Percentiles rank a stretch among this genome's conserved stretches.
These are phyloP conservation scores for Drosophila sp. DNA, from an alignment of 1,140 invertebrate genomes.

Conservation along the genomic window DNA sequence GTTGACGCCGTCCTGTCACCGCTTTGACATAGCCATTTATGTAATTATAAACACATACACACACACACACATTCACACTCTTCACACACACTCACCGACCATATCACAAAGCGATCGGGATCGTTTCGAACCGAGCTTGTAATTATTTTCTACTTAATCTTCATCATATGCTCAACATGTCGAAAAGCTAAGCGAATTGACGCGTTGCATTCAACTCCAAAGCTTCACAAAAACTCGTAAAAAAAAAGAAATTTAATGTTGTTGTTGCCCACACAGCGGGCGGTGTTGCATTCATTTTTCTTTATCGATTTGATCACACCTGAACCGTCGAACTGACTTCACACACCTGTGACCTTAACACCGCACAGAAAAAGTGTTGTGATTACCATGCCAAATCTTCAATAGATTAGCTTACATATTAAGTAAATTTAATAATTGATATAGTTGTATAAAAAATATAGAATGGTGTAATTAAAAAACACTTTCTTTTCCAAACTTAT, in stretches of 20 bases:
- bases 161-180: conserved; percentile 81
- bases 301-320: conserved; percentile 25
- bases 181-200: conserved; percentile 80
- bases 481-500: too few relatives aligned
- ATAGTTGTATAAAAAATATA: neutral
- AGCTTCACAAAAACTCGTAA: conserved; percentile 4
- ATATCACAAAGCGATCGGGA: conserved; percentile 69
- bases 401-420: neutral
- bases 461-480: neutral
- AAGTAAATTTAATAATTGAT: neutral
- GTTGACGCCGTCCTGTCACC: conserved; percentile 78
- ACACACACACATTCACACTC: neutral
- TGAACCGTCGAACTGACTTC: conserved; percentile 3
- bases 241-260: conserved; percentile 13
- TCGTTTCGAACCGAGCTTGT: conserved; percentile 56
- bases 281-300: conserved; percentile 21
- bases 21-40: conserved; percentile 78
- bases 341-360: neutral
- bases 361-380: neutral
- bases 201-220: conserved; percentile 53
- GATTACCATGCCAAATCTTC: conserved; percentile 3
- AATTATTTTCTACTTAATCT: conserved; percentile 83
- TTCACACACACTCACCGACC: conserved; percentile 21
- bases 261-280: conserved; percentile 22
- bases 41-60: conserved; percentile 60